phyloP scores from a whole-genome alignment of 1,140 invertebrate genomes.

The Whitmania pigra region DNA sequence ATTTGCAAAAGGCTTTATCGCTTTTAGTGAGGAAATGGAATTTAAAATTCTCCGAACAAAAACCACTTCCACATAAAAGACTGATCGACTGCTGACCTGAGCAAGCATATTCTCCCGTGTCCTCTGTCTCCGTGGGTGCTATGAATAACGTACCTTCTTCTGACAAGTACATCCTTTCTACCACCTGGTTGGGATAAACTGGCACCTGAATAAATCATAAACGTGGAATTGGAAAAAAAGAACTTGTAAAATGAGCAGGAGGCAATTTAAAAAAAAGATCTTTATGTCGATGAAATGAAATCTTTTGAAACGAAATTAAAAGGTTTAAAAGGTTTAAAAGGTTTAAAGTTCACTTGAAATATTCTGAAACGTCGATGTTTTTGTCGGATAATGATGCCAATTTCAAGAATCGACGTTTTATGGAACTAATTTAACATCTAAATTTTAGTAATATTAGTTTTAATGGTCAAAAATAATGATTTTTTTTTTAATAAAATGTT shows the following conservation, averaged over 20 bases:
- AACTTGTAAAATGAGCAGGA: no score
- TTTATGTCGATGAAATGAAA: no score
- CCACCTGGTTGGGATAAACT: constrained; percentile 62
- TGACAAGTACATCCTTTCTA: constrained; percentile 60
- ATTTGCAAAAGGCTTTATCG: no score
- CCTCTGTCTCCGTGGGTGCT: constrained; percentile 59
- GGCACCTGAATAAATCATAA: constrained; percentile 8
- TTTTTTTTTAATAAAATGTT: neutral
- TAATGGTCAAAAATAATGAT: neutral
- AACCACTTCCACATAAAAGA: no score
- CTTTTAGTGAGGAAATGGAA: no score
- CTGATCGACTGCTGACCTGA: constrained; percentile 44
- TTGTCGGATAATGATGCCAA: neutral
- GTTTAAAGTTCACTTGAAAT: no score
- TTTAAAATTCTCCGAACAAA: no score
- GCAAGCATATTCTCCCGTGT: constrained; percentile 72
- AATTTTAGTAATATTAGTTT: neutral
- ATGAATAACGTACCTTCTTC: constrained; percentile 63
- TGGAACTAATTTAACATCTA: neutral
- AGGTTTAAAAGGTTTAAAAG: no score
- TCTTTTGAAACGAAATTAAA: no score
- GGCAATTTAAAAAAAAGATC: no score
- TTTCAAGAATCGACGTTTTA: neutral
- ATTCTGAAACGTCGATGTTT: no score
- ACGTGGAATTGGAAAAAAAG: neutral